Percentiles rank a stretch among this genome's conserved stretches.
Evolutionary conservation across 2,113 vertebrate genomes (phyloP).

Genomic region (Cervus canadensis): DNA sequence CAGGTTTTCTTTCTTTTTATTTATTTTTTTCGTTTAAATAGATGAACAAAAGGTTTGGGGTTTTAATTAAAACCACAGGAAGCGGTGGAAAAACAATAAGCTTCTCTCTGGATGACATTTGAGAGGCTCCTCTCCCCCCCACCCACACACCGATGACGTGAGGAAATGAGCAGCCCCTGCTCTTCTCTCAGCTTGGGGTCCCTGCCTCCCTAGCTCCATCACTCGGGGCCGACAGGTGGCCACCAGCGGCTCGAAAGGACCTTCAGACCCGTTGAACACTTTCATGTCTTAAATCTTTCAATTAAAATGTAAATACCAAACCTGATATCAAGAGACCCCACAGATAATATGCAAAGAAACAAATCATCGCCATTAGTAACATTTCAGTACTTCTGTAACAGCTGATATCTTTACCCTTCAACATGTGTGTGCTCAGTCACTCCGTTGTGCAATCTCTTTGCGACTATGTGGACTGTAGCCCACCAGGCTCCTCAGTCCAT

Average conservation of each 20-base stretch:
- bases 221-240: fast-evolving
- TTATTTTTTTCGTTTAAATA: not conserved
- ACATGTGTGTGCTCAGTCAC: not conserved
- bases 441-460: not conserved
- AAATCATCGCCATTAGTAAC: fast-evolving
- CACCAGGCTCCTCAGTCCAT: not conserved
- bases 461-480: not conserved
- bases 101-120: not conserved
- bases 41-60: not conserved
- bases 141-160: fast-evolving
- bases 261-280: not conserved
- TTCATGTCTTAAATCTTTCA: not conserved
- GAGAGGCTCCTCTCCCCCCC: not conserved
- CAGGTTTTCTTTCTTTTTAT: not conserved
- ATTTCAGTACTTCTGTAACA: fast-evolving
- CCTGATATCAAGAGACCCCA: fast-evolving
- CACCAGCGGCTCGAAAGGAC: fast-evolving
- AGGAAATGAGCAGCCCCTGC: not conserved
- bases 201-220: not conserved
- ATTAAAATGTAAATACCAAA: not conserved
- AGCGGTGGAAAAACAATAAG: not conserved
- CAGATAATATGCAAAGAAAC: fast-evolving
- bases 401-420: fast-evolving
- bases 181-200: fast-evolving
- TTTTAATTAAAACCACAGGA: not conserved